A percentile compares a stretch with the other conserved stretches of the same genome.
These are phyloP conservation scores for Rotaria magnacalcarata DNA, from an alignment of 2,888 invertebrate genomes.

Conservation along the genomic window DNA sequence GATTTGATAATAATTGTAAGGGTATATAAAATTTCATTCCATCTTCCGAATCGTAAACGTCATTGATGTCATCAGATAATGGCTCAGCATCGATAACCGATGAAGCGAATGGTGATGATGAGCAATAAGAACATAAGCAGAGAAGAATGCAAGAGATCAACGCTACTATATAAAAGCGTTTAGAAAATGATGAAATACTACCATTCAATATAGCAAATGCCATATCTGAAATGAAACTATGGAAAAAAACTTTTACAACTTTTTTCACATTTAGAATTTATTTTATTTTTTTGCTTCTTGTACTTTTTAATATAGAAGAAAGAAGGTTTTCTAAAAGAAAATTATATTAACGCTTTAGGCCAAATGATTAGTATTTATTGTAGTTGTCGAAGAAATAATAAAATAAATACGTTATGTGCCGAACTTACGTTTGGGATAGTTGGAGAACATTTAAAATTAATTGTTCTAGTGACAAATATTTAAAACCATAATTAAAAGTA, in stretches of 20 bases:
- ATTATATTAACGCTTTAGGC: neutral
- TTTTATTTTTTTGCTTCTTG: neutral
- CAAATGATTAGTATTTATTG: neutral
- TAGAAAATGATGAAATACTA: neutral
- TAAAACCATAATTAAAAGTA: too few species aligned
- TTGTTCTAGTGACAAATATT: too few species aligned
- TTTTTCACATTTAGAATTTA: neutral
- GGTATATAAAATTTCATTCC: neutral
- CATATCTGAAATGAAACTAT: neutral
- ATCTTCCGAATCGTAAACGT: neutral
- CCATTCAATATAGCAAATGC: neutral
- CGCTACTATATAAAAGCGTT: neutral
- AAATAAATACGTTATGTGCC: neutral
- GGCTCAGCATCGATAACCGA: neutral
- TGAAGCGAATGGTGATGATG: neutral
- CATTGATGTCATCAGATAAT: neutral
- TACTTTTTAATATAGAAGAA: neutral
- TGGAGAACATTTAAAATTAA: neutral
- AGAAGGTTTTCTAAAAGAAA: neutral
- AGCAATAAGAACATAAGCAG: neutral
- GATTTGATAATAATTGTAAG: neutral
- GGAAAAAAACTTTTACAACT: neutral
- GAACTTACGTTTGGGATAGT: neutral
- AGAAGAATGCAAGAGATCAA: neutral
- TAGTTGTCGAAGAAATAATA: neutral